phyloP scores from a whole-genome alignment of 2,888 invertebrate species.

The Xestia sexstrigata region DNA sequence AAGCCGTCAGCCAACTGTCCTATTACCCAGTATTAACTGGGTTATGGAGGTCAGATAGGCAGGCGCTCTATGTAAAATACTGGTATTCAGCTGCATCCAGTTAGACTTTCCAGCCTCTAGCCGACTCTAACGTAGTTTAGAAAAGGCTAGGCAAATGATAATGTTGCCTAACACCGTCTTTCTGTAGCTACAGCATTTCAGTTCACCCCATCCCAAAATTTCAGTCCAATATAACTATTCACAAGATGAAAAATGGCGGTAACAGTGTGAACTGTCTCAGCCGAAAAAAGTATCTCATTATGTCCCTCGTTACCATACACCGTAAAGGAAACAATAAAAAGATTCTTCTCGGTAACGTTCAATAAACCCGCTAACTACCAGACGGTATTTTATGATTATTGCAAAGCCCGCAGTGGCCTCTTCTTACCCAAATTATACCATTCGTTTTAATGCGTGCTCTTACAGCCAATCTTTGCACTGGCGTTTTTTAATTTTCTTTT shows the following conservation, averaged over 20 bases:
- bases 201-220: not conserved
- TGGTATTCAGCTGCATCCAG: too few species aligned
- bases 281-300: conserved; percentile 20
- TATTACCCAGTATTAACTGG: too few species aligned
- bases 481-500: conserved; percentile 61
- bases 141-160: too few species aligned
- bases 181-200: not conserved
- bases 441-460: conserved; percentile 71
- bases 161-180: not conserved
- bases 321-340: conserved; percentile 68
- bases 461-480: conserved; percentile 65
- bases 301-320: conserved; percentile 37
- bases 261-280: not conserved
- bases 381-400: conserved; percentile 74
- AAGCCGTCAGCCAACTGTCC: too few species aligned
- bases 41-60: too few species aligned
- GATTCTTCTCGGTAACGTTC: conserved; percentile 60
- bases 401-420: conserved; percentile 65
- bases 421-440: conserved; percentile 73
- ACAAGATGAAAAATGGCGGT: not conserved
- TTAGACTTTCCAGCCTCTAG: too few species aligned
- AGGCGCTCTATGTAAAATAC: too few species aligned
- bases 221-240: not conserved
- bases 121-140: too few species aligned
- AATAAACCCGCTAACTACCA: conserved; percentile 66